phyloP scores from a whole-genome alignment of 2,113 vertebrate species.

The Thalassoma bifasciatum region DNA sequence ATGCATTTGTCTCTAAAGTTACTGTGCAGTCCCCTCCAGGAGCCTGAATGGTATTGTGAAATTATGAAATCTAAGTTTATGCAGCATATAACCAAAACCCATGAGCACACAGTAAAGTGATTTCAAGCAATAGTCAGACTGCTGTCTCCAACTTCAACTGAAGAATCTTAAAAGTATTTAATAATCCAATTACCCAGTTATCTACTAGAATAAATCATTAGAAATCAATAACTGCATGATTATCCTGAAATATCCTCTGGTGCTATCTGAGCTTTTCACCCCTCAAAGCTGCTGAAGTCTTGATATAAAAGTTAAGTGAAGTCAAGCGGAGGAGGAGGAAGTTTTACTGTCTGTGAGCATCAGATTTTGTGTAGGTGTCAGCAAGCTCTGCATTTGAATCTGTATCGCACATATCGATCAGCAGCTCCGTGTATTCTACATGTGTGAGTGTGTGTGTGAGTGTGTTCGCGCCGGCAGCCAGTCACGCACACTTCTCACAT shows the following conservation, averaged over 20 bases:
- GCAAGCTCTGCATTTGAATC: slow-evolving; percentile 40
- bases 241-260: background rate
- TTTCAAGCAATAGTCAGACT: too few relatives aligned
- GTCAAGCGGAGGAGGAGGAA: slow-evolving; percentile 57
- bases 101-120: too few relatives aligned
- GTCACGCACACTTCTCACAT: slow-evolving; percentile 1
- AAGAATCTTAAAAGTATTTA: background rate
- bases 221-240: background rate
- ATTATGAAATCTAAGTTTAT: too few relatives aligned
- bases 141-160: background rate
- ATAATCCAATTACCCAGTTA: background rate
- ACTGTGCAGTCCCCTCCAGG: too few relatives aligned
- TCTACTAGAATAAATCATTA: background rate
- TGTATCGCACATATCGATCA: slow-evolving; percentile 53
- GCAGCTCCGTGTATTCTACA: slow-evolving; percentile 1
- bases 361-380: slow-evolving; percentile 57
- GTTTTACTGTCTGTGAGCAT: slow-evolving; percentile 41
- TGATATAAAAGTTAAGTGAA: slow-evolving; percentile 56
- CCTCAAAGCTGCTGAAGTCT: slow-evolving; percentile 6
- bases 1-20: too few relatives aligned
- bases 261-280: background rate
- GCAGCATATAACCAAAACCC: too few relatives aligned
- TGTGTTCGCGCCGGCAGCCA: background rate
- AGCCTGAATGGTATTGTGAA: too few relatives aligned
- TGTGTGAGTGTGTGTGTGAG: background rate